Evolutionary conservation across 1,140 invertebrate genomes (phyloP), one percentile per base, ranked within the genome.

Genomic region (Oscheius sp.): DNA sequence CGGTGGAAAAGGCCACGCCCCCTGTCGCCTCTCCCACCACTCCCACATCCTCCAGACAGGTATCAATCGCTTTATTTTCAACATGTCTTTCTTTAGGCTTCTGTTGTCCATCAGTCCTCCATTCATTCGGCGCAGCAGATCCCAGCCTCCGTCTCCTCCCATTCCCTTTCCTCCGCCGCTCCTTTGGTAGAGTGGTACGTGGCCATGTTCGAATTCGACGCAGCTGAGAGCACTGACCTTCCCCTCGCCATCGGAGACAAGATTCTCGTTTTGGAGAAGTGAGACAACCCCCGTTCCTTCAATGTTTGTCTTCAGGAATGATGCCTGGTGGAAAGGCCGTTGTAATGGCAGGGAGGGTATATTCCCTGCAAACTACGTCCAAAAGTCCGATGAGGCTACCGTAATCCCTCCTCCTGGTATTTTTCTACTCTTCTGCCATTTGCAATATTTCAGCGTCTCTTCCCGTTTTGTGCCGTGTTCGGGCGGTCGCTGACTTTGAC

Each of bases 311-410:
- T 68, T 34, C 31, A 68, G 61, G 38, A 74, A 74, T 76, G 94
- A 93, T 3, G 94, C 98, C 83, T 98, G 95, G 95, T 98, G 95
- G 95, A 96, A 94, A 10, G 96, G 96, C 38, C 89, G 89, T 61
- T 90, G 95, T 78, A 92, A 90, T 45, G 90, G 90, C 42, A 90
- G 90, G 74, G 89, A 88, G 15, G 96, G 96, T 26, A 94, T 98
- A 74, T 99, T 99, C 86, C 96, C 96, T 3, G 85, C 86, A 4
- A 87, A 86, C 70, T 88, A 88, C 78, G 87, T 88, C 1, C 84
- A 86, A 65, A 46, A 34, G 31, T 1, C 2, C 28, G 20, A 58
- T 20, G 31, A 23, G 1, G 7, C 68, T 38, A 23, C 29, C 2
- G n/a, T 26, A 3, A 1, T n/a, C 3, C 18, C 38, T 4, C 15